These are phyloP conservation scores for Artibeus jamaicensis DNA, from an alignment of 2,797 vertebrate genomes.

Conservation along the genomic window DNA sequence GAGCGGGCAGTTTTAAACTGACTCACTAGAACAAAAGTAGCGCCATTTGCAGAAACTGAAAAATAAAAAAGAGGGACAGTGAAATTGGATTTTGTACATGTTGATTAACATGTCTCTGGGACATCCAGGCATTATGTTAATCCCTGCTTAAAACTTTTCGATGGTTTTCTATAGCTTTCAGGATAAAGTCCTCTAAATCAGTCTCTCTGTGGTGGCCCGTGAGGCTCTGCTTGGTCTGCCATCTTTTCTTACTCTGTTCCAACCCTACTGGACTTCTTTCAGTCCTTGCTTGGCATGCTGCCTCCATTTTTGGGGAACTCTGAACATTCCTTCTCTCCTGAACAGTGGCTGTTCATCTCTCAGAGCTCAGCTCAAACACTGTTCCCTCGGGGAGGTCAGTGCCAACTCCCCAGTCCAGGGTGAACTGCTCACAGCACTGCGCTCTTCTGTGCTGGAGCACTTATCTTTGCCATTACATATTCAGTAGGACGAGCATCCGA, in stretches of 20 bases:
- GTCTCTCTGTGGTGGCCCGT: neutral
- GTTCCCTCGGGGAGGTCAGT: neutral
- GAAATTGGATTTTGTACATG: neutral
- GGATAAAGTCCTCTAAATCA: neutral
- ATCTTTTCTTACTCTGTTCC: neutral
- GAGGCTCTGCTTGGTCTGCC: neutral
- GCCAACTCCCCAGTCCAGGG: neutral
- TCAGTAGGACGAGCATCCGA: slow-evolving; percentile 3
- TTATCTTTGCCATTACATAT: neutral
- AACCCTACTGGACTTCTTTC: neutral
- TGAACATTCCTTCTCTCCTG: neutral
- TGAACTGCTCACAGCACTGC: neutral
- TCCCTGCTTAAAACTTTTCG: neutral
- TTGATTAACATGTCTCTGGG: neutral
- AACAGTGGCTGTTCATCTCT: neutral
- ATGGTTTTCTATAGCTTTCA: neutral
- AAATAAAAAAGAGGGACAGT: neutral
- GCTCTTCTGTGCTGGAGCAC: neutral
- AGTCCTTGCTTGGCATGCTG: neutral
- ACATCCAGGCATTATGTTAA: neutral
- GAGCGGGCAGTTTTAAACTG: neutral
- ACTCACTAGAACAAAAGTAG: neutral
- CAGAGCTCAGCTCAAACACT: neutral
- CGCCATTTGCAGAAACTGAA: neutral
- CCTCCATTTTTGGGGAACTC: neutral